Base-by-base conservation (phyloP, 2,797 vertebrate genomes). In the Pygocentrus nattereri region DNA sequence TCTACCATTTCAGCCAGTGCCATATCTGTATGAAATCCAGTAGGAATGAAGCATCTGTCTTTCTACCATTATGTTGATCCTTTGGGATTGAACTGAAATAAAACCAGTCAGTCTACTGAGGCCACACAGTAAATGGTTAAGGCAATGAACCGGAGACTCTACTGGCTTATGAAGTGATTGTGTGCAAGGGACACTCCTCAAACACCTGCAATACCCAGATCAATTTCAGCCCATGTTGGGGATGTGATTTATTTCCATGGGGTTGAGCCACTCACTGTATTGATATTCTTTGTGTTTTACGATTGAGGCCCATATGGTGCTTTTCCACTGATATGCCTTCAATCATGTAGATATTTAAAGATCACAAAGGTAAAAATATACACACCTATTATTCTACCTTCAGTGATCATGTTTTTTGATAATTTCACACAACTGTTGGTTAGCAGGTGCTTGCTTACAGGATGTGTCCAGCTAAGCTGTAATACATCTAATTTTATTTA, bases 221-320 rank as follows among this genome's bases (percentile, higher is more conserved):
- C 64, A 75, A 61, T 83, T 70, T 76, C 74, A 74, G 49, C n/a
- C 30, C 30, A 44, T 69, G 71, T 49, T 27, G 75, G 72, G 44
- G 56, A 74, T 64, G 44, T 70, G 64, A 83, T 70, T 79, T 79
- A 79, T 79, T 75, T 69, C 77, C 81, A 59, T 18, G 13, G 25
- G 49, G 59, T 44, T 61, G 44, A 69, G 71, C 71, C 61, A 54
- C 62, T 78, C 2, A 18, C 44, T 30, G 18, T 64, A 34, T 18
- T 31, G 27, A 34, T 64, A 34, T 64, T 64, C 61, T 64, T 34
- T 31, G 61, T 34, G 61, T 34, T 64, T 64, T 31, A 34, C 61
- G 19, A 64, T 34, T 19, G 15, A 64, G 61, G 61, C 30, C 16
- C 27, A 30, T 34, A 19, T 21, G 16, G 61, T 2, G 16, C 30